These are phyloP conservation scores for Polydrusus pterygomalis DNA, from an alignment of 2,888 invertebrate genomes.

Conservation along the genomic window DNA sequence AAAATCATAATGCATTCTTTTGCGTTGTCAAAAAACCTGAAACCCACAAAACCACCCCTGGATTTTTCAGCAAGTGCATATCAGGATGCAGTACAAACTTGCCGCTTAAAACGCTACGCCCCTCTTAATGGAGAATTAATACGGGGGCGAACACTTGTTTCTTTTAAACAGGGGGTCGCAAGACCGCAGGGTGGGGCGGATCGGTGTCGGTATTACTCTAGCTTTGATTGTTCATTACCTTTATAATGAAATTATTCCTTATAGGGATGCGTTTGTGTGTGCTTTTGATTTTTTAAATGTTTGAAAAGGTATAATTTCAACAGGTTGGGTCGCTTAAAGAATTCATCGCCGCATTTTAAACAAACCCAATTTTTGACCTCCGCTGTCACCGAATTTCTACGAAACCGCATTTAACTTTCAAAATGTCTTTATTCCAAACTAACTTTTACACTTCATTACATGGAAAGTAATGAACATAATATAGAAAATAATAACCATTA, in stretches of 20 bases:
- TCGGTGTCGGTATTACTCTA: slow-evolving; percentile 61
- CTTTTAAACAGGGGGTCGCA: slow-evolving; percentile 54
- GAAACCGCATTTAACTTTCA: too few species aligned
- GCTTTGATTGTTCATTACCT: slow-evolving; percentile 57
- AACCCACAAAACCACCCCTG: slow-evolving; percentile 36
- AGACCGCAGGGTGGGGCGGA: slow-evolving; percentile 57
- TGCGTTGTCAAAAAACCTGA: too few species aligned
- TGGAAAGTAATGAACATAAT: too few species aligned
- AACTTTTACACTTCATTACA: too few species aligned
- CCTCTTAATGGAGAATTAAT: slow-evolving; percentile 70
- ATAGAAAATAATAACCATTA: too few species aligned
- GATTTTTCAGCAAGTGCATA: slow-evolving; percentile 62
- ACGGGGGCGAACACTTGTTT: slow-evolving; percentile 64
- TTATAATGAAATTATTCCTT: slow-evolving; percentile 40
- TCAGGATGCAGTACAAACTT: slow-evolving; percentile 69
- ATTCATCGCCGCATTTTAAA: too few species aligned
- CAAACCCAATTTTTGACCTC: too few species aligned
- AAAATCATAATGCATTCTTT: too few species aligned
- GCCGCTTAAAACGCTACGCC: slow-evolving; percentile 66
- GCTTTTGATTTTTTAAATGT: too few species aligned
- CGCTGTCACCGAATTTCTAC: too few species aligned
- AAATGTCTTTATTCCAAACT: too few species aligned
- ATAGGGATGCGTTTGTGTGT: neutral
- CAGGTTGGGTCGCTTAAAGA: too few species aligned
- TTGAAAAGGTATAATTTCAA: neutral